phyloP scores from a whole-genome alignment of 1,140 invertebrate species.

The Armadillidium nasatum region DNA sequence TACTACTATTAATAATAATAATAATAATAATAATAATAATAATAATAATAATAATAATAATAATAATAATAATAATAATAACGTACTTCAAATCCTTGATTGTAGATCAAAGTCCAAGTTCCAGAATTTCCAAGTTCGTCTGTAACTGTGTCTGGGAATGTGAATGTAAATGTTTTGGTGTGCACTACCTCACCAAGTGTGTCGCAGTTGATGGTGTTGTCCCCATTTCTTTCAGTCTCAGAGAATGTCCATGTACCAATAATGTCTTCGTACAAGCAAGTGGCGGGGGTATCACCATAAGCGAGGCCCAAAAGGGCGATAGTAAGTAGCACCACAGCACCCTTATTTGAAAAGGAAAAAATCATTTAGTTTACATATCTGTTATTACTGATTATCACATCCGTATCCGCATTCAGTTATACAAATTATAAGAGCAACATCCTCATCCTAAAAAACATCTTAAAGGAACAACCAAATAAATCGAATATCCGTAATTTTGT shows the following conservation, averaged over 20 bases:
- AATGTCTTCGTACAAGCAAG: slow-evolving; percentile 55
- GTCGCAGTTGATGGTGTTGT: slow-evolving; percentile 49
- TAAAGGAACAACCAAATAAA: too few relatives aligned
- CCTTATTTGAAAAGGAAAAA: too few relatives aligned
- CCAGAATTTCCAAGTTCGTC: slow-evolving; percentile 23
- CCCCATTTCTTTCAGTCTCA: slow-evolving; percentile 49
- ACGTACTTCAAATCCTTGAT: slow-evolving; percentile 14
- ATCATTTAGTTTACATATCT: too few relatives aligned
- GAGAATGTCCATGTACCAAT: slow-evolving; percentile 52
- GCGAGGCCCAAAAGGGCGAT: slow-evolving; percentile 3
- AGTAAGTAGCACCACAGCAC: too few relatives aligned
- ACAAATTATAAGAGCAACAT: too few relatives aligned
- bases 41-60: slow-evolving; percentile 14
- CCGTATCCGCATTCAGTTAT: too few relatives aligned
- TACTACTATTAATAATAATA: neutral
- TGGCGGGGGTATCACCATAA: slow-evolving; percentile 51
- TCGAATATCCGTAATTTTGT: too few relatives aligned
- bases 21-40: neutral
- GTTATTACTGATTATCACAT: too few relatives aligned
- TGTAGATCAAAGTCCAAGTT: slow-evolving; percentile 27
- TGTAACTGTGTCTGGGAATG: slow-evolving; percentile 24
- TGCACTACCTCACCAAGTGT: slow-evolving; percentile 34
- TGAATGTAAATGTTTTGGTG: slow-evolving; percentile 28
- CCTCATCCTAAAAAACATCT: too few relatives aligned
- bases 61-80: neutral